phyloP scores from a whole-genome alignment of 2,113 vertebrate genomes.

The Rhinopomastus cyanomelas region DNA sequence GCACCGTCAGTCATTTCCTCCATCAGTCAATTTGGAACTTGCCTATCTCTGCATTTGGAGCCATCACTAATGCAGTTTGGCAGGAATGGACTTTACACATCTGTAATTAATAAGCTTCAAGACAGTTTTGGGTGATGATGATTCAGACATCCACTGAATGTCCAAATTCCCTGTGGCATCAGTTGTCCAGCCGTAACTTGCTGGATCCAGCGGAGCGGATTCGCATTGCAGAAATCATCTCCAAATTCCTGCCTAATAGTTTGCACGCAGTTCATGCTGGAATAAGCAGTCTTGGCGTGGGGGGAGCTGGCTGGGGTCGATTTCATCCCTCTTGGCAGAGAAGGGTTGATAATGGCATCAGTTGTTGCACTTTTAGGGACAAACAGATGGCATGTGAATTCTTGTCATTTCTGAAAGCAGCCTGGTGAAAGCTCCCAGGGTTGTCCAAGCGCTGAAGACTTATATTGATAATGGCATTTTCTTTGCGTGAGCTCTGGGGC shows the following conservation, averaged over 20 bases:
- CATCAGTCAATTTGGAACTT: not conserved
- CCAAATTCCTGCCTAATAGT: slow-evolving; percentile 52
- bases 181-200: slow-evolving; percentile 50
- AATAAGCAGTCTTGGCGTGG: slow-evolving; percentile 63
- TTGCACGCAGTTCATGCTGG: slow-evolving; percentile 57
- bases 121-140: slow-evolving; percentile 50
- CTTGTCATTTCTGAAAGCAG: slow-evolving; percentile 60
- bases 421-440: slow-evolving; percentile 57
- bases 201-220: slow-evolving; percentile 46
- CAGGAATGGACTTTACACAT: slow-evolving; percentile 45
- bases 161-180: slow-evolving; percentile 62
- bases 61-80: slow-evolving; percentile 31
- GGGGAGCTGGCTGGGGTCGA: slow-evolving; percentile 55
- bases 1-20: not conserved
- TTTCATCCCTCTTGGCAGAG: slow-evolving; percentile 62
- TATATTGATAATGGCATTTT: slow-evolving; percentile 58
- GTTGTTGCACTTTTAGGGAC: slow-evolving; percentile 65
- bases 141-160: slow-evolving; percentile 48
- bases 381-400: slow-evolving; percentile 68
- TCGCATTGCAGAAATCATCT: slow-evolving; percentile 54
- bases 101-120: slow-evolving; percentile 52
- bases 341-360: slow-evolving; percentile 54
- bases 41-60: slow-evolving; percentile 21
- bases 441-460: slow-evolving; percentile 33
- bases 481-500: slow-evolving; percentile 51